These are phyloP conservation scores for Drosophila lacteicornis DNA, from an alignment of 1,140 invertebrate genomes.

Conservation along the genomic window DNA sequence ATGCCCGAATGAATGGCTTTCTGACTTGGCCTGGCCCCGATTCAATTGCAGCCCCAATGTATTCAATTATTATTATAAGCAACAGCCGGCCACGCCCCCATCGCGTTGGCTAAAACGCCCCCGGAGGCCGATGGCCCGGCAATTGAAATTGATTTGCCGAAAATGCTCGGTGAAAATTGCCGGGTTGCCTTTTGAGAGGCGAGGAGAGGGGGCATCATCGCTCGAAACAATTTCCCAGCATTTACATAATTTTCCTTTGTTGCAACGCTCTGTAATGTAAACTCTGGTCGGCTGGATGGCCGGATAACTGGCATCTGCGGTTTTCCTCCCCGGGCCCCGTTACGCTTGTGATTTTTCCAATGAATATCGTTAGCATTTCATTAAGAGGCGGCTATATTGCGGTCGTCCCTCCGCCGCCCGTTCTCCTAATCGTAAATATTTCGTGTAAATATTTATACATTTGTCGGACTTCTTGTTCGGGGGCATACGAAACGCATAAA, in stretches of 20 bases:
- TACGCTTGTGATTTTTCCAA: constrained; percentile 75
- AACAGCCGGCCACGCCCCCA: constrained; percentile 31
- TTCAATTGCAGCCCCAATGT: constrained; percentile 54
- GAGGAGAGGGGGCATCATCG: background rate
- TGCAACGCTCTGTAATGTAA: constrained; percentile 47
- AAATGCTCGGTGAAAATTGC: constrained; percentile 71
- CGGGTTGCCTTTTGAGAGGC: constrained; percentile 1
- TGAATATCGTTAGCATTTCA: constrained; percentile 83
- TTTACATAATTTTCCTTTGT: constrained; percentile 80
- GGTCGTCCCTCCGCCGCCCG: constrained; percentile 8
- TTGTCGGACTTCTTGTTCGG: constrained; percentile 52
- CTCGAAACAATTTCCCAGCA: constrained; percentile 74
- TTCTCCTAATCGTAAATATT: constrained; percentile 38
- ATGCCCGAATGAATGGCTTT: constrained; percentile 28
- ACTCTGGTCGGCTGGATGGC: constrained; percentile 24
- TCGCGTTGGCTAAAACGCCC: constrained; percentile 18
- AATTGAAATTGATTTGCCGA: constrained; percentile 73
- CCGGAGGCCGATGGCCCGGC: constrained; percentile 16
- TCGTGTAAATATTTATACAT: constrained; percentile 76
- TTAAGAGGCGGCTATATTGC: constrained; percentile 53
- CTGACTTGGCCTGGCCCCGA: constrained; percentile 18
- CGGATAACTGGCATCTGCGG: constrained; percentile 35
- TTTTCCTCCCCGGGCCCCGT: constrained; percentile 39
- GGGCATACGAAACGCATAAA: constrained; percentile 60
- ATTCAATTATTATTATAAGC: constrained; percentile 84